Evolutionary conservation across 2,888 invertebrate species (phyloP).

Genomic region (Volucella zonaria): DNA sequence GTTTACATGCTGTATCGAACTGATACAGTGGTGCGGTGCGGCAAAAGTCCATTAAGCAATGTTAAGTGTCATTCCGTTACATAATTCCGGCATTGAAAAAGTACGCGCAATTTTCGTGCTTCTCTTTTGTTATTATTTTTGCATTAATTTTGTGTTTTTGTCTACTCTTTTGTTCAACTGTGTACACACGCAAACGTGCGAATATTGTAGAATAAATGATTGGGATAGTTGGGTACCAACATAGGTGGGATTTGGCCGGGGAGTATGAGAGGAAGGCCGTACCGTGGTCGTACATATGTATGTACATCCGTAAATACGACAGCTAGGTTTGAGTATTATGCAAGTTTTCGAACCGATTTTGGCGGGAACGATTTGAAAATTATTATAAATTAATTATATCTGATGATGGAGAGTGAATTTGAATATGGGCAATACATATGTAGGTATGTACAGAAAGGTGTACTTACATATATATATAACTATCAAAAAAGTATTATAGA

Average conservation of each 20-base stretch:
- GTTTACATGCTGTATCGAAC: too few species aligned
- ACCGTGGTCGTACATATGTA: too few species aligned
- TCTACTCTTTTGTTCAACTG: conserved; percentile 8
- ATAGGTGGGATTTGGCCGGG: neutral
- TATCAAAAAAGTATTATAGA: neutral
- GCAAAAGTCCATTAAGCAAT: conserved; percentile 41
- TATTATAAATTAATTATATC: conserved; percentile 3
- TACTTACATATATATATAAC: too few species aligned
- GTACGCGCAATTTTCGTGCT: conserved; percentile 5
- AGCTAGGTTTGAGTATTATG: neutral
- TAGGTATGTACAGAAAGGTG: neutral
- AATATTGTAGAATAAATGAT: conserved; percentile 19
- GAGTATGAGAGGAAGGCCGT: neutral
- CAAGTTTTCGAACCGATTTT: conserved; percentile 11
- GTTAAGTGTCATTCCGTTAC: conserved; percentile 26
- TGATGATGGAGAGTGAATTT: conserved; percentile 6
- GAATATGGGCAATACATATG: neutral
- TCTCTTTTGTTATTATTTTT: conserved; percentile 27
- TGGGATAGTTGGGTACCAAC: neutral
- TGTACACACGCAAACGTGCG: conserved; percentile 11
- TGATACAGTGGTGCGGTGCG: conserved; percentile 12
- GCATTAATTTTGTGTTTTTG: conserved; percentile 24
- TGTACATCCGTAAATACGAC: too few species aligned
- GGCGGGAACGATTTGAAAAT: neutral
- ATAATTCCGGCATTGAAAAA: conserved; percentile 27